phyloP scores from a whole-genome alignment of 2,797 vertebrate species.

The Myotis pilosus region DNA sequence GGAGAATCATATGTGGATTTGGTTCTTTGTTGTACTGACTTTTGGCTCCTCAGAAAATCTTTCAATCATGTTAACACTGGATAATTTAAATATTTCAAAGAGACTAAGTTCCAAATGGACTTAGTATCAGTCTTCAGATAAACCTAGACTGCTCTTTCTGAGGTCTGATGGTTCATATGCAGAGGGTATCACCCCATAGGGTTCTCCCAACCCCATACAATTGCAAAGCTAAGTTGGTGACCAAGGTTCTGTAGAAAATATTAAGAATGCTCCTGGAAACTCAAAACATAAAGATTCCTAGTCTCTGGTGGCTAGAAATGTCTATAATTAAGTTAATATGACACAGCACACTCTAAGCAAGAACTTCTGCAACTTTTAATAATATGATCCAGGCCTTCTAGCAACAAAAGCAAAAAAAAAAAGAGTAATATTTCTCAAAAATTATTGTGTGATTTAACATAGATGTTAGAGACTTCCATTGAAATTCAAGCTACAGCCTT shows the following conservation, averaged over 20 bases:
- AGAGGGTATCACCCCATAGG: background rate
- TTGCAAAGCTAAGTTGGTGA: background rate
- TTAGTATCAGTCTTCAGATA: background rate
- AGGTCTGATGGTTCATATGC: too few relatives aligned
- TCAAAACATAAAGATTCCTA: background rate
- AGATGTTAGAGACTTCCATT: background rate
- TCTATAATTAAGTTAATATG: background rate
- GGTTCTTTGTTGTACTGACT: background rate
- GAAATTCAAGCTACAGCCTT: background rate
- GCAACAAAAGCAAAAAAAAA: background rate
- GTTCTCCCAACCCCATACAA: background rate
- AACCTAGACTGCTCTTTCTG: background rate
- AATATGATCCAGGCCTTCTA: background rate
- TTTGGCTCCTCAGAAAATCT: background rate
- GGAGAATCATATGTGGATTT: background rate
- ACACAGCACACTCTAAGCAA: background rate
- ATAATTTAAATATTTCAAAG: background rate
- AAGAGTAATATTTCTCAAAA: background rate
- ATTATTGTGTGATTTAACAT: background rate
- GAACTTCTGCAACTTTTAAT: background rate
- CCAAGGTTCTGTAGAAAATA: background rate
- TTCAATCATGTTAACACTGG: background rate
- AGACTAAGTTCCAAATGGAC: background rate
- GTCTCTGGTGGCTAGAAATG: background rate
- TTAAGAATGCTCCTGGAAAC: background rate